These are phyloP conservation scores for Drosophila virilis DNA, from an alignment of 1,140 invertebrate genomes.

Conservation along the genomic window DNA sequence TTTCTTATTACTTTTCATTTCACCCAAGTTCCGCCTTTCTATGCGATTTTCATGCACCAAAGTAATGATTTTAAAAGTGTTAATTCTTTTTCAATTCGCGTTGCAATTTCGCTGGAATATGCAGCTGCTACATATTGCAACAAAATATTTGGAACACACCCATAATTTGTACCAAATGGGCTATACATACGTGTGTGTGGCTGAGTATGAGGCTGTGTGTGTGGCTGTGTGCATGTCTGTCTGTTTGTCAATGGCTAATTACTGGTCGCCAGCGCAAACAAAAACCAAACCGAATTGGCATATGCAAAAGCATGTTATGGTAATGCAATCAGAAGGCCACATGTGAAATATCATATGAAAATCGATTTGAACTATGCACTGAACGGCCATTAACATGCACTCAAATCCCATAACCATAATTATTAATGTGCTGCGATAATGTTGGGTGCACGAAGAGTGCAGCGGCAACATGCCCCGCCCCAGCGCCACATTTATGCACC, in stretches of 20 bases:
- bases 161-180: neutral
- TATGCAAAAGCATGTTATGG: slow-evolving; percentile 37
- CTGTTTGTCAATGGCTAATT: slow-evolving; percentile 44
- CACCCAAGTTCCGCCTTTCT: neutral
- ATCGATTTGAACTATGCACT: slow-evolving; percentile 65
- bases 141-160: slow-evolving; percentile 24
- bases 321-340: slow-evolving; percentile 51
- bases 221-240: slow-evolving; percentile 7
- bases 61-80: neutral
- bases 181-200: neutral
- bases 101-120: neutral
- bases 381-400: slow-evolving; percentile 69
- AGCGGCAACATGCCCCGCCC: too few relatives aligned
- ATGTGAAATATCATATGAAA: slow-evolving; percentile 52
- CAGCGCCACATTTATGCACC: too few relatives aligned
- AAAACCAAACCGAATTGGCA: slow-evolving; percentile 4
- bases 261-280: slow-evolving; percentile 23
- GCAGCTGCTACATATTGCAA: slow-evolving; percentile 14
- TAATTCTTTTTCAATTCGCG: neutral
- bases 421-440: slow-evolving; percentile 64
- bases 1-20: neutral
- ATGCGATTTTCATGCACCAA: neutral
- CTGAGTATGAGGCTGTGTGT: neutral
- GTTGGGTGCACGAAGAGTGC: slow-evolving; percentile 8
- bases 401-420: slow-evolving; percentile 70